Evolutionary conservation across 2,888 invertebrate species (phyloP).

Genomic region (Noctua fimbriata): DNA sequence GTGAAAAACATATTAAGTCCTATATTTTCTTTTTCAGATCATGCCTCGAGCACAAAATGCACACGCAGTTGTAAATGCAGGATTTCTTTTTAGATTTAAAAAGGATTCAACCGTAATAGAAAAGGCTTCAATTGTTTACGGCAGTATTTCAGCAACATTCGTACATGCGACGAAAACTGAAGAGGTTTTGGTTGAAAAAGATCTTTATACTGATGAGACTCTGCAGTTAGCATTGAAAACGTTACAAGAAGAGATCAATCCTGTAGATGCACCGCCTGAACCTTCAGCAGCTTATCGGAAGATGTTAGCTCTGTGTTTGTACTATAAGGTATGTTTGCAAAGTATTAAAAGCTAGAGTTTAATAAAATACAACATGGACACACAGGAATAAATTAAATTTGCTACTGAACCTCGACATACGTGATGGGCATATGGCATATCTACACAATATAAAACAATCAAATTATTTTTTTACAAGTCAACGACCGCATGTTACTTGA

Average conservation of each 20-base stretch:
- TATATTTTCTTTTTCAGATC: constrained; percentile 85
- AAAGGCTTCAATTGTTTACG: constrained; percentile 90
- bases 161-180: constrained; percentile 89
- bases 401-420: background rate
- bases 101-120: constrained; percentile 78
- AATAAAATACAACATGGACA: background rate
- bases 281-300: constrained; percentile 90
- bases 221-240: constrained; percentile 80
- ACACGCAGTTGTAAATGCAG: constrained; percentile 94
- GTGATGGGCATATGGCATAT: background rate
- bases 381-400: background rate
- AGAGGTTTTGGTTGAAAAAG: constrained; percentile 83
- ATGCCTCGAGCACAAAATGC: constrained; percentile 94
- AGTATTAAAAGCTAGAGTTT: background rate
- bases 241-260: constrained; percentile 74
- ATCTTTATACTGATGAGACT: constrained; percentile 80
- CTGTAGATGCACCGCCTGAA: constrained; percentile 84
- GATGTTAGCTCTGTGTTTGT: constrained; percentile 89
- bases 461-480: background rate
- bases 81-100: constrained; percentile 91
- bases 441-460: background rate
- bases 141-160: constrained; percentile 88
- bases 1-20: background rate
- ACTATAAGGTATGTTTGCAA: constrained; percentile 90
- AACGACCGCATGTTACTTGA: background rate